Conservation (phyloP, 92 coral and sea anemone genomes). For the Umimayanthus kanabou region DNA sequence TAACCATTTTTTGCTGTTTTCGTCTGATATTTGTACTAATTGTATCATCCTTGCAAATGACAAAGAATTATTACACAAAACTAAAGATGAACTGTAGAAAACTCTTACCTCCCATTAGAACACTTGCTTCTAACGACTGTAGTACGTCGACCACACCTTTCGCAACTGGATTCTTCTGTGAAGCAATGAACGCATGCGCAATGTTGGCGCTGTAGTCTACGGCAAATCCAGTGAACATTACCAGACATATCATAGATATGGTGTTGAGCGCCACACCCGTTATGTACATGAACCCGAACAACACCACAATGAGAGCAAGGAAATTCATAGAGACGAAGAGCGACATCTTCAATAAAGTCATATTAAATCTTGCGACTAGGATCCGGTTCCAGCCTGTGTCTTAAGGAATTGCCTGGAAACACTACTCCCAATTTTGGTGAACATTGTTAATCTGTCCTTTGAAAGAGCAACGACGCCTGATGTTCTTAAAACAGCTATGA, state of each 20-base stretch:
- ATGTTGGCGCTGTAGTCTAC: conserved; percentile 9
- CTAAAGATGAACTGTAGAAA: not conserved
- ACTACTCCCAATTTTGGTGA: too few relatives aligned
- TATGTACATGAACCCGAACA: conserved; percentile 5
- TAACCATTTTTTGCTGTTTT: too few relatives aligned
- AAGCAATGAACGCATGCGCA: not conserved
- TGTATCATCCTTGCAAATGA: too few relatives aligned
- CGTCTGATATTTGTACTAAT: too few relatives aligned
- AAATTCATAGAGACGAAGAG: not conserved
- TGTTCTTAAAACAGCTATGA: too few relatives aligned
- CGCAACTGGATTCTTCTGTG: not conserved
- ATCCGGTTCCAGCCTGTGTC: too few relatives aligned
- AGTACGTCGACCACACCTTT: not conserved
- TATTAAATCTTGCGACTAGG: too few relatives aligned
- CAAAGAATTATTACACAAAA: too few relatives aligned
- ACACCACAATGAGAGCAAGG: conserved; percentile 9
- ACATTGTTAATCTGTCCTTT: too few relatives aligned
- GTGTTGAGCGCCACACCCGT: conserved; percentile 9
- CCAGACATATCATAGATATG: conserved; percentile 1
- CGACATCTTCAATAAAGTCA: too few relatives aligned
- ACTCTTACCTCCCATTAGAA: conserved; percentile 3
- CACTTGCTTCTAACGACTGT: conserved; percentile 1
- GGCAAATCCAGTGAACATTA: not conserved
- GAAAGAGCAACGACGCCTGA: too few relatives aligned
- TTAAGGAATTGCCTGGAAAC: too few relatives aligned